Evolutionary conservation across 2,888 invertebrate genomes (phyloP).

Genomic region (Tiphia femorata): DNA sequence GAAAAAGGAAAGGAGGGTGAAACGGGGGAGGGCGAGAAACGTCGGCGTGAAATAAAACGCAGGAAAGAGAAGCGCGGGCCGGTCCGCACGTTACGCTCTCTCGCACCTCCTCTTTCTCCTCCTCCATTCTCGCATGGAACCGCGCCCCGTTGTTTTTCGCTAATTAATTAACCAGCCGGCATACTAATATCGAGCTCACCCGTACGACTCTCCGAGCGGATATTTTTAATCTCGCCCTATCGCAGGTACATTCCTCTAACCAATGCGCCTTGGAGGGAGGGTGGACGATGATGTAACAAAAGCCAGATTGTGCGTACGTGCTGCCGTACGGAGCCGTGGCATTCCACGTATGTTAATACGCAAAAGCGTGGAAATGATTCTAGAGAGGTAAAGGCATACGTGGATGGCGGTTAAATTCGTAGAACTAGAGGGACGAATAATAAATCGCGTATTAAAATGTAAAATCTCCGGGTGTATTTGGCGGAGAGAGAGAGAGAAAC

Average conservation of each 20-base stretch:
- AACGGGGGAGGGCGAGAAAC: not conserved
- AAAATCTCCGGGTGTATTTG: too few relatives aligned
- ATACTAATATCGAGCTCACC: constrained; percentile 12
- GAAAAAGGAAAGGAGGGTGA: not conserved
- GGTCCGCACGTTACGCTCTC: too few relatives aligned
- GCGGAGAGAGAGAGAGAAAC: too few relatives aligned
- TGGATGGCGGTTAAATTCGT: too few relatives aligned
- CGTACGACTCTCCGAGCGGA: not conserved
- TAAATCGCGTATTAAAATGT: too few relatives aligned
- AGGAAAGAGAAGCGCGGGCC: not conserved
- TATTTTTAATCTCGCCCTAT: constrained; percentile 22
- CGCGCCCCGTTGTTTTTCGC: not conserved
- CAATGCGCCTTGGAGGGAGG: not conserved
- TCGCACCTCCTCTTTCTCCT: too few relatives aligned
- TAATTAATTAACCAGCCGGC: constrained; percentile 28
- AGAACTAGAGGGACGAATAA: too few relatives aligned
- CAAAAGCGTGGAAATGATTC: too few relatives aligned
- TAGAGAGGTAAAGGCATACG: too few relatives aligned
- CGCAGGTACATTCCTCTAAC: not conserved
- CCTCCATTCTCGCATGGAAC: too few relatives aligned
- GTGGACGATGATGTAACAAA: not conserved
- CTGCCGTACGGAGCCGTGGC: constrained; percentile 28
- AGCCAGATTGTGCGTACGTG: not conserved
- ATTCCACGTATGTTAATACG: constrained; percentile 41
- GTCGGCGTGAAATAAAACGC: not conserved